phyloP scores from a whole-genome alignment of 2,797 vertebrate species.

The Macropus fuliginosus region DNA sequence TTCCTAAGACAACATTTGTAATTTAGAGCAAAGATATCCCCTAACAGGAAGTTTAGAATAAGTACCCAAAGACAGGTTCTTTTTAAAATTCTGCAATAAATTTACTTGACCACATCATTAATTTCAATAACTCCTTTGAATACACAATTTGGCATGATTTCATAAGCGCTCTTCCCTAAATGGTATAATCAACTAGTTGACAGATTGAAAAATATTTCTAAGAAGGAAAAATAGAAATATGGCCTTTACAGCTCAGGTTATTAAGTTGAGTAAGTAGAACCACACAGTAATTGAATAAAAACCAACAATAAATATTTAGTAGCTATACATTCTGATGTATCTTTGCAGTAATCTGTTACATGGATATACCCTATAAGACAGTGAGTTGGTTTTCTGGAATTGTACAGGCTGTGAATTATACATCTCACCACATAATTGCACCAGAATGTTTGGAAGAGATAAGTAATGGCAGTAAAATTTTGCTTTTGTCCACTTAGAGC shows the following conservation, averaged over 20 bases:
- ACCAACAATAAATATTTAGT: slow-evolving; percentile 75
- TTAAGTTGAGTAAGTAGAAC: slow-evolving; percentile 43
- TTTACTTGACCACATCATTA: slow-evolving; percentile 44
- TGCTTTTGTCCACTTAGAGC: slow-evolving; percentile 40
- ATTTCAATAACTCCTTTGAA: slow-evolving; percentile 57
- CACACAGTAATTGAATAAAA: slow-evolving; percentile 58
- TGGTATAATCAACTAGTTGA: slow-evolving; percentile 46
- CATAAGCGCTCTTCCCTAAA: slow-evolving; percentile 41
- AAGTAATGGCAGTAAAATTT: slow-evolving; percentile 36
- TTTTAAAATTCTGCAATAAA: slow-evolving; percentile 25
- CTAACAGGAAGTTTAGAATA: slow-evolving; percentile 34
- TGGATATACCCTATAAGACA: slow-evolving; percentile 60
- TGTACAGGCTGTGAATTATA: slow-evolving; percentile 66
- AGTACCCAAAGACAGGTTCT: not conserved
- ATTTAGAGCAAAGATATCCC: slow-evolving; percentile 9
- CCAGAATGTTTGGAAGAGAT: not conserved
- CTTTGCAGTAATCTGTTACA: slow-evolving; percentile 61
- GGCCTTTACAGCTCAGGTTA: slow-evolving; percentile 62
- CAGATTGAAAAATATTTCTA: slow-evolving; percentile 55
- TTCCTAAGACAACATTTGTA: slow-evolving; percentile 52
- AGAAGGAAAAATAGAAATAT: slow-evolving; percentile 49
- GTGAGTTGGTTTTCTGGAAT: slow-evolving; percentile 38
- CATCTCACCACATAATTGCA: slow-evolving; percentile 48
- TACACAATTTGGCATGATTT: slow-evolving; percentile 53
- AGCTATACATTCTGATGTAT: slow-evolving; percentile 56